Base-by-base conservation (phyloP, 2,888 invertebrate genomes). In the Dasysyrphus albostriatus region DNA sequence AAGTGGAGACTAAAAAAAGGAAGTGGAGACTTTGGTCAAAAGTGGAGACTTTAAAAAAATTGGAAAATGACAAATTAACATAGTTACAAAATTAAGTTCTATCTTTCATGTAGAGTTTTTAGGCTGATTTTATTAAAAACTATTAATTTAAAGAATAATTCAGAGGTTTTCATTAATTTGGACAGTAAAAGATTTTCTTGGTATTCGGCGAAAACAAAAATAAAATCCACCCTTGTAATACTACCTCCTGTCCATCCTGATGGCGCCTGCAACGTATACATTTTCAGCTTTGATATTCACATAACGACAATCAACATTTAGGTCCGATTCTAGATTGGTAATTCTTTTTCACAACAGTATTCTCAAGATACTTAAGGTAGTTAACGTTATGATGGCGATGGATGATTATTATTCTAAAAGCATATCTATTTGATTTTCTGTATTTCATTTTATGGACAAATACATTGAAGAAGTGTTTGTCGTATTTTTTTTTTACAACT, bases 351-450 rank as follows among this genome's bases (percentile, higher is more conserved):
- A 3, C 44, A n/a, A 4, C n/a, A 10, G 0, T 16, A 7, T 32
- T 14, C 24, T 61, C 32, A 9, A 24, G 44, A 44, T 42, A 44
- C 29, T 44, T 44, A 2, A 10, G 63, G n/a, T 47, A 47, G 10
- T 49, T 19, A 19, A 49, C 44, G 3, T 14, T 12, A 7, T n/a
- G 12, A n/a, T 44, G 44, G 10, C 16, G 29, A 63, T 63, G 42
- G 44, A 47, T 8, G 47, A 47, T n/a, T 47, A 47, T 49, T 63
- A 63, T 63, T 47, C 44, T 19, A 44, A 9, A 44, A n/a, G 44
- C 44, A 47, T 44, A 74, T 70, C 54, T 19, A 63, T 69, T 42
- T 44, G 19, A 34, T 44, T 54, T 63, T 74, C 5, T 65, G 42
- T 37, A 10, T 69, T 16, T 7, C 12, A 10, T 61, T 9, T 34